phyloP scores from a whole-genome alignment of 2,797 vertebrate species.

The Dallia pectoralis region DNA sequence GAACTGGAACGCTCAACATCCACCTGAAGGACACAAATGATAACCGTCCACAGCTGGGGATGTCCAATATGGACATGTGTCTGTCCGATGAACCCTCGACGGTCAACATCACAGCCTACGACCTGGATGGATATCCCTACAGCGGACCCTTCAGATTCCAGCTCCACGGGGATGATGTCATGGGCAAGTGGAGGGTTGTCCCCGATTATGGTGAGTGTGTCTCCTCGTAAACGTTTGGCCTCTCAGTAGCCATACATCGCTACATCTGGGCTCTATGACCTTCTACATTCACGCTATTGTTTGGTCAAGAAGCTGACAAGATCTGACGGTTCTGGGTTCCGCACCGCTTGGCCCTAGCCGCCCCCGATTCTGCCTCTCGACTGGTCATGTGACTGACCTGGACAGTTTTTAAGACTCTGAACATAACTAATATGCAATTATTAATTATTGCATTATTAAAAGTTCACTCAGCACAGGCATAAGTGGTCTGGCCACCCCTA shows the following conservation, averaged over 20 bases:
- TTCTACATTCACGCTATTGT: neutral
- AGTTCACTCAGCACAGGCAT: too few relatives aligned
- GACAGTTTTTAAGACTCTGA: too few relatives aligned
- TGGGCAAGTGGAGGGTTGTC: constrained; percentile 63
- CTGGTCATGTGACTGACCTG: too few relatives aligned
- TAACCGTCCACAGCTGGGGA: constrained; percentile 46
- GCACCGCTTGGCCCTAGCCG: too few relatives aligned
- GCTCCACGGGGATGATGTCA: constrained; percentile 56
- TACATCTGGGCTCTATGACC: neutral
- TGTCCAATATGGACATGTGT: constrained; percentile 51
- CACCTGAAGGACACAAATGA: constrained; percentile 59
- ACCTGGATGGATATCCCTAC: constrained; percentile 55
- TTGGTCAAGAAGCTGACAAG: too few relatives aligned
- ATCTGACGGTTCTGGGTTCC: too few relatives aligned
- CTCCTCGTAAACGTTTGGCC: neutral
- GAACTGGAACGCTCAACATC: constrained; percentile 59
- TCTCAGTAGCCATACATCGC: neutral
- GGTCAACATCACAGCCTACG: constrained; percentile 46
- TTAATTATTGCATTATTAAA: too few relatives aligned
- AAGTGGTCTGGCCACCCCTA: too few relatives aligned
- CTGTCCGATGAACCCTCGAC: constrained; percentile 27
- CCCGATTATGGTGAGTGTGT: constrained; percentile 52
- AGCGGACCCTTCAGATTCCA: constrained; percentile 66
- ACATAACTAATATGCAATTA: too few relatives aligned
- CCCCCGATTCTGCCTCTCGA: too few relatives aligned